These are phyloP conservation scores for Hipposideros armiger DNA, from an alignment of 2,113 vertebrate species.

Conservation along the genomic window DNA sequence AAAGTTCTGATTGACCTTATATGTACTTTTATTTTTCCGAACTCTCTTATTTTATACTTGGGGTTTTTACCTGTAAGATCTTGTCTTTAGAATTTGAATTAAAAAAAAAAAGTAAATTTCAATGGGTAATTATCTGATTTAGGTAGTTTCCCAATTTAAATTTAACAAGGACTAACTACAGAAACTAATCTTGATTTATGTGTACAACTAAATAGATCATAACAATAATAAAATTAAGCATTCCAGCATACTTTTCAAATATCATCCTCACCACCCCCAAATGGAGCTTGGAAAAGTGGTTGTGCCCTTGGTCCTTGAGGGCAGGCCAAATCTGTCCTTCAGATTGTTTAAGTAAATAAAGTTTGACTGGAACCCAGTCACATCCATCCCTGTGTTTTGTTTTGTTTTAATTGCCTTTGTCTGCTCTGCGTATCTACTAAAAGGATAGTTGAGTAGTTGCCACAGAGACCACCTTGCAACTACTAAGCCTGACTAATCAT, in stretches of 20 bases:
- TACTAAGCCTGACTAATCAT: background rate
- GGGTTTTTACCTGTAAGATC: background rate
- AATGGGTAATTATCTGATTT: background rate
- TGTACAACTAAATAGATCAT: background rate
- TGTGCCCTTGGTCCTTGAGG: background rate
- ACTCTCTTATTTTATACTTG: slow-evolving; percentile 20
- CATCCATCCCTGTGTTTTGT: background rate
- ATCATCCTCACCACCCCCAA: background rate
- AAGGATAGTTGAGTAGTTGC: background rate
- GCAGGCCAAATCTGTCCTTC: background rate
- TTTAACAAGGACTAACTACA: background rate
- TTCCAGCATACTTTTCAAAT: background rate
- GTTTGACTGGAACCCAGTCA: background rate
- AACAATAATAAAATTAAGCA: slow-evolving; percentile 20
- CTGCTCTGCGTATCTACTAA: background rate
- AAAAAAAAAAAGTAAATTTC: slow-evolving; percentile 43
- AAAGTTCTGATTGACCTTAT: slow-evolving; percentile 54
- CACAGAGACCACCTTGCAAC: background rate
- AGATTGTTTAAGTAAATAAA: background rate
- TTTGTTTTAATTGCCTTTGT: background rate
- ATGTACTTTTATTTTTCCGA: background rate
- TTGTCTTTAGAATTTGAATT: slow-evolving; percentile 1
- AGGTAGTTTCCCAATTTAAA: slow-evolving; percentile 30
- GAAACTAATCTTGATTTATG: background rate
- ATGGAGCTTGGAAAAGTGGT: background rate